These are phyloP conservation scores for Stichodactyla helianthus DNA, from an alignment of 64 coral and sea anemone species.

Conservation along the genomic window DNA sequence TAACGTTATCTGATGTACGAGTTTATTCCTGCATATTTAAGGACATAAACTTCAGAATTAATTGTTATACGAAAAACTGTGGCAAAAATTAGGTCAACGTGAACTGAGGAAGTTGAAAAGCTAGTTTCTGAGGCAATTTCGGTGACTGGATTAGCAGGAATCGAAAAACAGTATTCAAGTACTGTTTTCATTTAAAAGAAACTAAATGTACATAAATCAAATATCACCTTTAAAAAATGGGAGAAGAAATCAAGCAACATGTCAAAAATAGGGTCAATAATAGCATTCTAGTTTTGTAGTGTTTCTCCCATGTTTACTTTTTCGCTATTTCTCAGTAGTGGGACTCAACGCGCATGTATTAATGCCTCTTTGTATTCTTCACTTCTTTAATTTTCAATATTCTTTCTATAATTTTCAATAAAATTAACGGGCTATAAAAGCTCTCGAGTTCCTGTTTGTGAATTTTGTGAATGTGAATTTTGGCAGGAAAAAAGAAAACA, in stretches of 20 bases:
- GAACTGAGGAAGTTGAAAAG: not conserved
- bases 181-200: not conserved
- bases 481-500: too few relatives aligned
- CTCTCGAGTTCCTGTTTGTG: too few relatives aligned
- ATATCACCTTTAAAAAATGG: not conserved
- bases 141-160: too few relatives aligned
- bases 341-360: not conserved
- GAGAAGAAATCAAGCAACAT: not conserved
- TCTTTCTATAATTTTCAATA: too few relatives aligned
- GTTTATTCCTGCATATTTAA: too few relatives aligned
- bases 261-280: not conserved
- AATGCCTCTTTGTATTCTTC: not conserved
- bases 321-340: not conserved
- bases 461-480: not conserved
- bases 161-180: not conserved
- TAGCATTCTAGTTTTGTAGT: not conserved
- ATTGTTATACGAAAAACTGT: too few relatives aligned
- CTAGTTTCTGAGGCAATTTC: not conserved
- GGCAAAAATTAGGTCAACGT: not conserved
- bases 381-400: not conserved
- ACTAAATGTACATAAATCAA: not conserved
- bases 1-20: too few relatives aligned
- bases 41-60: too few relatives aligned
- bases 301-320: not conserved
- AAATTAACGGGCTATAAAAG: not conserved